Evolutionary conservation across 2,113 vertebrate genomes (phyloP).

Genomic region (Talpa occidentalis): DNA sequence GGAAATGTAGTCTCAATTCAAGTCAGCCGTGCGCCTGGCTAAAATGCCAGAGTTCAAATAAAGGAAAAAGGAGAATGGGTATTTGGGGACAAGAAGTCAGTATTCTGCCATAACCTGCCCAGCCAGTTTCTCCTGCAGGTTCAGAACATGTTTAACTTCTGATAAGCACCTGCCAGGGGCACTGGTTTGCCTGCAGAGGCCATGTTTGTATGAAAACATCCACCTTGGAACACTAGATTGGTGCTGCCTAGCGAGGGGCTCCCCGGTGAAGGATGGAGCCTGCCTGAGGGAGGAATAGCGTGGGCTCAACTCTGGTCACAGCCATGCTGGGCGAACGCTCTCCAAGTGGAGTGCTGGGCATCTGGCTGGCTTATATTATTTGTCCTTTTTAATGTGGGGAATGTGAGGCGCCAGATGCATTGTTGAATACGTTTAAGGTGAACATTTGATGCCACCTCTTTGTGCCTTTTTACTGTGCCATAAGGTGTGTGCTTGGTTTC

Average conservation of each 20-base stretch:
- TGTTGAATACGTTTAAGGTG: neutral
- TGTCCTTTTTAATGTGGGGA: neutral
- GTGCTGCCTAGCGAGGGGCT: neutral
- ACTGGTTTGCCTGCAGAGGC: neutral
- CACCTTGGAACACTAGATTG: neutral
- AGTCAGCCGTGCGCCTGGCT: neutral
- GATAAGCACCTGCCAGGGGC: neutral
- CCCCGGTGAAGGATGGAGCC: neutral
- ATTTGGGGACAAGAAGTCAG: neutral
- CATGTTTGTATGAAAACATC: neutral
- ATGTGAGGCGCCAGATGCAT: neutral
- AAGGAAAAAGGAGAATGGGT: neutral
- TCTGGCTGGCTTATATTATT: conserved; percentile 7
- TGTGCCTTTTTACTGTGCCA: neutral
- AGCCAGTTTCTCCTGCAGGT: neutral
- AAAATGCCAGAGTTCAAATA: neutral
- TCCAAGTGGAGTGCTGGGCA: conserved; percentile 15
- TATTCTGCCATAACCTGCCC: neutral
- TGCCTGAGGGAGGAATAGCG: neutral
- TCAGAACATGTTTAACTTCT: neutral
- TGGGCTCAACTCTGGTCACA: neutral
- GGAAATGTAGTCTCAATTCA: conserved; percentile 11
- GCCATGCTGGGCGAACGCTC: neutral
- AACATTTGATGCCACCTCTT: neutral
- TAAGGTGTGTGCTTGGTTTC: neutral